A percentile compares a stretch with the other conserved stretches of the same genome.
Evolutionary conservation across 2,113 vertebrate species (phyloP).

Genomic region (Semicossyphus pulcher): DNA sequence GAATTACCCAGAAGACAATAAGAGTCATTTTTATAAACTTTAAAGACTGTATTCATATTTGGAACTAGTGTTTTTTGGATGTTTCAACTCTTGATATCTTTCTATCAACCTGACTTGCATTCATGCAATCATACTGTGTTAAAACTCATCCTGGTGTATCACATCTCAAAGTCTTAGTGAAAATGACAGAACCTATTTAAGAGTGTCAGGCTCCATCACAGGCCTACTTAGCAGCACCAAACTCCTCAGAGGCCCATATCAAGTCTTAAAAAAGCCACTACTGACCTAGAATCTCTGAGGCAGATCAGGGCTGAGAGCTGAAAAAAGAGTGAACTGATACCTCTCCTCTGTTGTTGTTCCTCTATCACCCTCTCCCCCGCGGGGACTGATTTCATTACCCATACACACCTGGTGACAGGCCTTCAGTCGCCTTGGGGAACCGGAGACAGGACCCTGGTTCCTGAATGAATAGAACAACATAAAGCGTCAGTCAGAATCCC

Average conservation of each 20-base stretch:
- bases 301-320: conserved; percentile 38
- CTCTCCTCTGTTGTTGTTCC: conserved; percentile 43
- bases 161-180: neutral
- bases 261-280: conserved; percentile 69
- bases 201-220: conserved; percentile 22
- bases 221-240: conserved; percentile 43
- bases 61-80: neutral
- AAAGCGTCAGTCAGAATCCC: conserved; percentile 31
- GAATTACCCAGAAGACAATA: neutral
- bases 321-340: conserved; percentile 50
- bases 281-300: conserved; percentile 64
- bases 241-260: conserved; percentile 53
- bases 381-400: conserved; percentile 57
- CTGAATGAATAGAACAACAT: conserved; percentile 28
- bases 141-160: neutral
- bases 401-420: conserved; percentile 47
- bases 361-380: conserved; percentile 16
- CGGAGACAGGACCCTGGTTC: conserved; percentile 34
- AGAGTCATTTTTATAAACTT: neutral
- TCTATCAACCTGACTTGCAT: too few species aligned
- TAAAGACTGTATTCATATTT: too few species aligned
- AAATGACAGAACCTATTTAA: conserved; percentile 34
- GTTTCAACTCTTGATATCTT: too few species aligned
- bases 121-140: neutral
- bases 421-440: conserved; percentile 30